These are phyloP conservation scores for Agonopterix subpropinquella DNA, from an alignment of 2,888 invertebrate genomes.

Conservation along the genomic window DNA sequence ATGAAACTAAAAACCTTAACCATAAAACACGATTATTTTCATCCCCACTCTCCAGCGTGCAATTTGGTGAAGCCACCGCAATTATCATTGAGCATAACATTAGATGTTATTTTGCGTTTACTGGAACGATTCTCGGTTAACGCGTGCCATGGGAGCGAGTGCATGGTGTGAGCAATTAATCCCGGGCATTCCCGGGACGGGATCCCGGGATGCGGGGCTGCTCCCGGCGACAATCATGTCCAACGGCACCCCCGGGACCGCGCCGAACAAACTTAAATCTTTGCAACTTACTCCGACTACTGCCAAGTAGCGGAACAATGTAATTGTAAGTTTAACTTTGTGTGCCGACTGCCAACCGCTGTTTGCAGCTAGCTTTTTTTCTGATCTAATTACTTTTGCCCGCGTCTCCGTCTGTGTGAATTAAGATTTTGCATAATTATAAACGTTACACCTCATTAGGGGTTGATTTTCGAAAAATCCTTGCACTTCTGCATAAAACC, in stretches of 20 bases:
- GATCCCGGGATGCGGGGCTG: conserved; percentile 18
- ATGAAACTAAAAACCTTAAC: neutral
- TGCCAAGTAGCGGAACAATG: conserved; percentile 16
- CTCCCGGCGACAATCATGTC: conserved; percentile 66
- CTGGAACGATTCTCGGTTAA: conserved; percentile 51
- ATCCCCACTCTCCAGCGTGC: conserved; percentile 8
- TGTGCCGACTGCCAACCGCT: too few species aligned
- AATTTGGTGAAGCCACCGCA: conserved; percentile 27
- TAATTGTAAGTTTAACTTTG: conserved; percentile 17
- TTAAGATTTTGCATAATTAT: too few species aligned
- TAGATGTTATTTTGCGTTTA: conserved; percentile 65
- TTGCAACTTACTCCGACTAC: conserved; percentile 46
- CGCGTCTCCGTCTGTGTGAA: too few species aligned
- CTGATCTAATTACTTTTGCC: too few species aligned
- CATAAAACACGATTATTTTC: conserved; percentile 6
- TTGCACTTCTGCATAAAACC: too few species aligned
- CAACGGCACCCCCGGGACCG: conserved; percentile 63
- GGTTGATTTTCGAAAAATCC: too few species aligned
- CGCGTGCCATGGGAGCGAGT: conserved; percentile 60
- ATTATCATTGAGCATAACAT: conserved; percentile 60
- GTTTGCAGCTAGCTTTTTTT: too few species aligned
- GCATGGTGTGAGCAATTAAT: conserved; percentile 66
- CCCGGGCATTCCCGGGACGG: conserved; percentile 26
- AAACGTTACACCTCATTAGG: too few species aligned
- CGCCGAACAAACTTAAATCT: conserved; percentile 61